A percentile compares a stretch with the other conserved stretches of the same genome.
Conservation (phyloP, 2,113 vertebrate species). For the Polypterus senegalus region DNA sequence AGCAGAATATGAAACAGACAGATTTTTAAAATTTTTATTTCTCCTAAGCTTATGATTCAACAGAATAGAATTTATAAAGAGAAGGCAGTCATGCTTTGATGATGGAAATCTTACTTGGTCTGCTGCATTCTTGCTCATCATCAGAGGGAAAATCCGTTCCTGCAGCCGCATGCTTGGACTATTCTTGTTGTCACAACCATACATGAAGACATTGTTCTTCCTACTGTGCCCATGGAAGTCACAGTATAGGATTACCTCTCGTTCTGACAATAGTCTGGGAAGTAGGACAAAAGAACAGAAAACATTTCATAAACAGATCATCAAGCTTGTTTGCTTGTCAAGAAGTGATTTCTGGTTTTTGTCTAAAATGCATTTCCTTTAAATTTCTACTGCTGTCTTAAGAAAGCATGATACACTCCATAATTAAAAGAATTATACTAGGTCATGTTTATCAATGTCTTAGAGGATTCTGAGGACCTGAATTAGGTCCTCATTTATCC, state of each 20-base stretch:
- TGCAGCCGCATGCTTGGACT: conserved; percentile 30
- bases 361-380: no score
- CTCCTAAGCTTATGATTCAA: not conserved
- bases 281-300: not conserved
- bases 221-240: conserved; percentile 86
- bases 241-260: conserved; percentile 73
- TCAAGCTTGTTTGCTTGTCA: not conserved
- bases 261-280: conserved; percentile 58
- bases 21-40: not conserved
- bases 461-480: no score
- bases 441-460: no score
- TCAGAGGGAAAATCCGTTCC: conserved; percentile 74
- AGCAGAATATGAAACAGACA: conserved; percentile 2
- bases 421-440: no score
- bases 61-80: not conserved
- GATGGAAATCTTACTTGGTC: conserved; percentile 54
- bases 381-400: no score
- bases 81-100: not conserved
- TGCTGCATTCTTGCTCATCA: conserved; percentile 84
- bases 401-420: no score
- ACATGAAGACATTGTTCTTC: conserved; percentile 85
- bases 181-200: conserved; percentile 52
- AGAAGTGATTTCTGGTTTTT: no score
- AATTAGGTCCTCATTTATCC: no score
- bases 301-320: not conserved